Conservation (phyloP, 2,113 vertebrate genomes). For the Chaetorhynchus papuensis region DNA sequence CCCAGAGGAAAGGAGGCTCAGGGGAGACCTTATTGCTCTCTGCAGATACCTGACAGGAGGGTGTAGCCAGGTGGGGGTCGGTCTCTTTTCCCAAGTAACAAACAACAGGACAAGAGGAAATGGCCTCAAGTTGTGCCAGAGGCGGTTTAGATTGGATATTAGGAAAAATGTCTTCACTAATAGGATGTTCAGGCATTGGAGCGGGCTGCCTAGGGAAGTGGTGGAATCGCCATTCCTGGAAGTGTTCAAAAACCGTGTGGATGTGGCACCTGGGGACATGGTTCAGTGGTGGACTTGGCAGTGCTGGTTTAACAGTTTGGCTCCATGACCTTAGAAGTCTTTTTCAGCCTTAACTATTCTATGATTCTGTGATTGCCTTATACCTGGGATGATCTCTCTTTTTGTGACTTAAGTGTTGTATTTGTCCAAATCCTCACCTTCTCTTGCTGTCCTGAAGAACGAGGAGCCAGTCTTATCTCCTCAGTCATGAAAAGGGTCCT, state of each 20-base stretch:
- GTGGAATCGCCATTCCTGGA: not conserved
- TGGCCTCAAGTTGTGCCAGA: not conserved
- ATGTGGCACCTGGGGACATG: not conserved
- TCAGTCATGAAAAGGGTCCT: not conserved
- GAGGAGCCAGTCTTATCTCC: not conserved
- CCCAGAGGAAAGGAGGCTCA: not conserved
- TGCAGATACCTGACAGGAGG: not conserved
- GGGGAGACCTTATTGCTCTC: not conserved
- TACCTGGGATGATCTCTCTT: not conserved
- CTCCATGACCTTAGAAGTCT: not conserved
- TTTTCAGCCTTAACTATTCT: not conserved
- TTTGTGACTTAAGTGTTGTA: not conserved
- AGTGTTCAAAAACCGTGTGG: not conserved
- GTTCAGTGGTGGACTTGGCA: not conserved
- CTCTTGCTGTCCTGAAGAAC: not conserved
- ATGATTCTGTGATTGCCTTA: not conserved
- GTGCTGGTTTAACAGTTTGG: not conserved
- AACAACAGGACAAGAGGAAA: not conserved
- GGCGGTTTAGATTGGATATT: not conserved
- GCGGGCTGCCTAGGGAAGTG: not conserved
- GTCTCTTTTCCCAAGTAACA: not conserved
- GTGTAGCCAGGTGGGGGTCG: fast-evolving
- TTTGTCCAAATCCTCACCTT: not conserved
- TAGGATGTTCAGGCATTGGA: not conserved
- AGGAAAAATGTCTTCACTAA: not conserved